Evolutionary conservation across 2,888 invertebrate genomes (phyloP), one percentile per base, ranked within the genome.

Genomic region (Diarsia mendica): DNA sequence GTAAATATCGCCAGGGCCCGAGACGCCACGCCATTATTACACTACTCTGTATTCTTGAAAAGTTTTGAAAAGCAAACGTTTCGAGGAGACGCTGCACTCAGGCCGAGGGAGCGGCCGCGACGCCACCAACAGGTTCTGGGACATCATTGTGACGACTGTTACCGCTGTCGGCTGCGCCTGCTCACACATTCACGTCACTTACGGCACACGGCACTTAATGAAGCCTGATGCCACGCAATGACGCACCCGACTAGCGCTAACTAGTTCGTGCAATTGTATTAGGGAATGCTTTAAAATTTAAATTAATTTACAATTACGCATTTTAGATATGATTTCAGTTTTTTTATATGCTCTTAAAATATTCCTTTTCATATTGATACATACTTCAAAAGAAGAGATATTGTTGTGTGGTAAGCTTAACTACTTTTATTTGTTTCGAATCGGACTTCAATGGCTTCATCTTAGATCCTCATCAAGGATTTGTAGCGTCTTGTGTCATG

Each of bases 1-100:
- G 98, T 98, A 98, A 98, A 98, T 98, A 98, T 98, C 98, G 93
- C 94, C 94, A 94, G 94, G 95, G 95, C 96, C 96, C 96, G 96
- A 96, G 96, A 96, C 94, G 96, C 96, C 96, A 96, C 96, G 96
- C 96, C 96, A 96, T 95, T 95, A 92, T 93, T 95, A 94, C 90
- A 93, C 91, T 95, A 92, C 92, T 93, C 91, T 93, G 89, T 92
- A 90, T 91, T 92, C 88, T 95, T 94, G 91, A 91, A 93, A 96
- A 95, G 94, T 94, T 94, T 94, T 92, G 91, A 91, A 93, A 95
- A 95, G 95, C 95, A 95, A 96, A 95, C 93, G 93, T 93, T 94
- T 93, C 92, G 94, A 95, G 96, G 96, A 94, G 96, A 96, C 96
- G 95, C 96, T 96, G 96, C 96, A 95, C 89, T 96, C 96, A 96